Evolutionary conservation across 2,113 vertebrate genomes (phyloP), one percentile per base, ranked within the genome.

Genomic region (Blennius ocellaris): DNA sequence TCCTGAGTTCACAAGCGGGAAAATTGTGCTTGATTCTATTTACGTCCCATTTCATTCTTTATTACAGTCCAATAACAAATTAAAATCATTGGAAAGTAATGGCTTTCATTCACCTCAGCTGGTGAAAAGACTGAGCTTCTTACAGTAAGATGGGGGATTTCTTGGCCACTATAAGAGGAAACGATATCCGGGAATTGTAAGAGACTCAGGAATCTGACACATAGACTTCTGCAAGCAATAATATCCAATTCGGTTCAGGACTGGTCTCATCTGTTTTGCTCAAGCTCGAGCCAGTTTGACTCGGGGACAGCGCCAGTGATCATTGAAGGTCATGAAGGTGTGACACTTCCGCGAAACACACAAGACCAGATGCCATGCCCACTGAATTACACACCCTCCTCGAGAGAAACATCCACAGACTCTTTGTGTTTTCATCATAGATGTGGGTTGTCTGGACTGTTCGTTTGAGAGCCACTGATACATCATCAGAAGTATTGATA

Each of bases 131-230:
- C 17, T 68, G 70, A 85, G 67, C 72, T 38, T 60, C 68, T 86
- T 64, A 61, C 30, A 6, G 4, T n/a, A 30, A 30, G 4, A 30
- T 30, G 15, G 37, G 49, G 12, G 43, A 10, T 80, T 83, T 56
- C 69, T 66, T 69, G 65, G 48, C 45, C 48, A 43, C 49, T 75
- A 30, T n/a, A 36, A 48, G 62, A 17, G 61, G 69, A 81, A 88
- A 63, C 44, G 54, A 10, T 30, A 30, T 30, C 21, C 48, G 41
- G 11, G 52, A 74, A 12, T 45, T 54, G 52, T 55, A 50, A 53
- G 72, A 43, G 39, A 71, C 73, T 78, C 76, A 86, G 73, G 63
- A 79, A 41, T 65, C 56, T 73, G 69, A 65, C 77, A 69, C 51
- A 66, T 52, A 50, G 69, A 71, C 55, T 61, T 73, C 71, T 53